phyloP scores from a whole-genome alignment of 1,140 invertebrate species.

The Acromyrmex charruanus region DNA sequence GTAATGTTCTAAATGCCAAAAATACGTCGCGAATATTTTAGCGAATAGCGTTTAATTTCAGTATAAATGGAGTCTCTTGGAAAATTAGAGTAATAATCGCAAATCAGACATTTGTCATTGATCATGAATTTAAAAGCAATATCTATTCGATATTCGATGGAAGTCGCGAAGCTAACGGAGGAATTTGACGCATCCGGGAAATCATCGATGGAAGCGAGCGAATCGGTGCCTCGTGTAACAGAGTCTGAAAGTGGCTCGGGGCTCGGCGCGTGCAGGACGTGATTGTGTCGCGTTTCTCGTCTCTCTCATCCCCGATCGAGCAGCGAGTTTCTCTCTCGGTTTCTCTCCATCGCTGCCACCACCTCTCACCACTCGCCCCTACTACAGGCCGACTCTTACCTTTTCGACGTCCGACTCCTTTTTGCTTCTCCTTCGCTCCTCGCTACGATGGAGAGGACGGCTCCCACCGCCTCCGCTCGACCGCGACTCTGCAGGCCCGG shows the following conservation, averaged over 20 bases:
- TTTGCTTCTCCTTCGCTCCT: slow-evolving; percentile 81
- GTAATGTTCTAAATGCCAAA: background rate
- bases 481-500: slow-evolving; percentile 76
- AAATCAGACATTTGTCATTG: background rate
- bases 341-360: slow-evolving; percentile 66
- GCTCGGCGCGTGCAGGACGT: slow-evolving; percentile 86
- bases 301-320: slow-evolving; percentile 70
- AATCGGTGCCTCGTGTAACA: slow-evolving; percentile 81
- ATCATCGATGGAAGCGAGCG: slow-evolving; percentile 22
- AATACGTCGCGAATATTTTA: background rate
- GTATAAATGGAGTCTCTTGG: background rate
- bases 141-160: background rate
- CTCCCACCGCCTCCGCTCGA: slow-evolving; percentile 84
- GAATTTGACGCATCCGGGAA: slow-evolving; percentile 50
- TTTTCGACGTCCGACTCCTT: slow-evolving; percentile 76
- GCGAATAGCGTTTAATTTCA: background rate
- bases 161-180: background rate
- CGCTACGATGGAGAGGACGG: slow-evolving; percentile 79
- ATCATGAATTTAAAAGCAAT: background rate
- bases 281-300: slow-evolving; percentile 84
- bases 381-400: slow-evolving; percentile 66
- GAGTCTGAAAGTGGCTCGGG: slow-evolving; percentile 82
- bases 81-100: background rate
- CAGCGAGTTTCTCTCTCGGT: slow-evolving; percentile 67
- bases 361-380: slow-evolving; percentile 80